These are phyloP conservation scores for Drosophila parthenogenetica DNA, from an alignment of 2,888 invertebrate genomes.

Conservation along the genomic window DNA sequence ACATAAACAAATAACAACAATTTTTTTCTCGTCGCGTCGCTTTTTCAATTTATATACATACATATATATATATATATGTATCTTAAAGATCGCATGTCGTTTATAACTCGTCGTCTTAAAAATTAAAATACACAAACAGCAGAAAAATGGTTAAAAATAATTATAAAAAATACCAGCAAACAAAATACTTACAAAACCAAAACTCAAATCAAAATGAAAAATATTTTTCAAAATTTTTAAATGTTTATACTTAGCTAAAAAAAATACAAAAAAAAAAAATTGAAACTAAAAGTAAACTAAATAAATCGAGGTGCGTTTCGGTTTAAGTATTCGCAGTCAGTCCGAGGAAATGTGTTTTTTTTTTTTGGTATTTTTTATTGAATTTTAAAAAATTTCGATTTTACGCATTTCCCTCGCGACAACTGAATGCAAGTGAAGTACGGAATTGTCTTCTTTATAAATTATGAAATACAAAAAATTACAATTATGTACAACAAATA, in stretches of 20 bases:
- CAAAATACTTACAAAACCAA: constrained; percentile 16
- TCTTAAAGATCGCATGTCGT: constrained; percentile 57
- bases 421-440: not conserved
- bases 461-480: constrained; percentile 36
- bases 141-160: not conserved
- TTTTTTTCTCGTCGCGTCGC: constrained; percentile 63
- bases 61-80: constrained; percentile 13
- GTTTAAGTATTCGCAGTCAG: constrained; percentile 1
- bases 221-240: constrained; percentile 74
- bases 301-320: not conserved
- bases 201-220: constrained; percentile 61
- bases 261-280: constrained; percentile 23
- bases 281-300: constrained; percentile 28
- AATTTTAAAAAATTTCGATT: not conserved
- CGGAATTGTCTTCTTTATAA: constrained; percentile 25
- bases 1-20: constrained; percentile 15
- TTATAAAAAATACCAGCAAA: constrained; percentile 1
- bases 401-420: not conserved
- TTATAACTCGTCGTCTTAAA: constrained; percentile 66
- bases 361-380: not conserved
- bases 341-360: not conserved
- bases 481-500: constrained; percentile 23
- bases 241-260: constrained; percentile 68
- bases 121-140: constrained; percentile 1
- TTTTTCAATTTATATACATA: constrained; percentile 49